phyloP scores from a whole-genome alignment of 2,888 invertebrate genomes.

The Antheraea assamensis region DNA sequence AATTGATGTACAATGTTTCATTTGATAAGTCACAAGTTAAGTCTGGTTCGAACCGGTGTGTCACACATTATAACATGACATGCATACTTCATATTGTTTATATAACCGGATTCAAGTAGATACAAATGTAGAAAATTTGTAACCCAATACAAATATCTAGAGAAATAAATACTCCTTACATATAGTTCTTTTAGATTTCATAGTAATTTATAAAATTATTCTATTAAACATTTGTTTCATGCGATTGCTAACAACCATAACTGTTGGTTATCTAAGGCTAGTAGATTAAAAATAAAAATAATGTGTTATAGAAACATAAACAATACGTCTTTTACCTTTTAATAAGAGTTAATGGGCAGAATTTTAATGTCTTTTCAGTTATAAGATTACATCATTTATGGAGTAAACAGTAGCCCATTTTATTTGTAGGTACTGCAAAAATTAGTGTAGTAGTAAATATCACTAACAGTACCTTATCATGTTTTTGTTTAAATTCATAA shows the following conservation, averaged over 20 bases:
- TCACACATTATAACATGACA: conserved; percentile 4
- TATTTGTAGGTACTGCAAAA: not conserved
- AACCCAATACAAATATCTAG: not conserved
- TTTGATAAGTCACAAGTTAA: conserved; percentile 4
- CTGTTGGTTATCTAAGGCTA: not conserved
- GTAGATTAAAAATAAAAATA: not conserved
- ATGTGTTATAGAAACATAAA: too few relatives aligned
- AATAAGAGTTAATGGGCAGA: too few relatives aligned
- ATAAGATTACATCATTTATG: too few relatives aligned
- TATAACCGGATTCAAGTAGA: conserved; percentile 7
- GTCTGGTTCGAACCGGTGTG: conserved; percentile 10
- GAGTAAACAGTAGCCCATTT: too few relatives aligned
- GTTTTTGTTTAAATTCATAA: not conserved
- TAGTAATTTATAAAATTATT: not conserved
- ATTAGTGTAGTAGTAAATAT: not conserved
- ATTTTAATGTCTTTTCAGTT: too few relatives aligned
- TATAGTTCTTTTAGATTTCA: not conserved
- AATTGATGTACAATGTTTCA: conserved; percentile 10
- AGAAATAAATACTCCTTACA: not conserved
- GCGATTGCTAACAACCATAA: not conserved
- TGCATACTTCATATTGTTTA: not conserved
- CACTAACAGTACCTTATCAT: not conserved
- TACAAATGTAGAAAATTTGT: not conserved
- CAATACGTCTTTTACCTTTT: too few relatives aligned
- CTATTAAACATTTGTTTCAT: not conserved